phyloP scores from a whole-genome alignment of 2,113 vertebrate species.

The Manacus vitellinus region DNA sequence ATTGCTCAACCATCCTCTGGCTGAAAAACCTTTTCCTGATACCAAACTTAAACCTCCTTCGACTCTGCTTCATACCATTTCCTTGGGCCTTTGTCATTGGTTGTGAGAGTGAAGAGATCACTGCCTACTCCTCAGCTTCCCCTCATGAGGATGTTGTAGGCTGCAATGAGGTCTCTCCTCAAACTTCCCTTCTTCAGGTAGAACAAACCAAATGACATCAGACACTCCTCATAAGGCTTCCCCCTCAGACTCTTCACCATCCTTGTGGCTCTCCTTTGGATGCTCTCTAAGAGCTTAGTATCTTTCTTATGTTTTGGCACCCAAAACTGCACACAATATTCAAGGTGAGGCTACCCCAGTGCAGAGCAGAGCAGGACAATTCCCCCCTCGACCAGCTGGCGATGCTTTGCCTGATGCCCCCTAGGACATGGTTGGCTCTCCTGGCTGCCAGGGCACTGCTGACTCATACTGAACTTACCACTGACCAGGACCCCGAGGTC shows the following conservation, averaged over 20 bases:
- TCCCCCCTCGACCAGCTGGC: neutral
- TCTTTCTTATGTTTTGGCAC: neutral
- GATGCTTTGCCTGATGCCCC: neutral
- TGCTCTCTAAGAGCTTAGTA: neutral
- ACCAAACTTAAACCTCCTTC: neutral
- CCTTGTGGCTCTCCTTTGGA: neutral
- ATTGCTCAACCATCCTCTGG: neutral
- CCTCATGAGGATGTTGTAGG: neutral
- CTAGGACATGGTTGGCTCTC: neutral
- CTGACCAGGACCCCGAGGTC: neutral
- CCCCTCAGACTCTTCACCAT: neutral
- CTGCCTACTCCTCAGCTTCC: neutral
- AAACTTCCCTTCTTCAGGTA: neutral
- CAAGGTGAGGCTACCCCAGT: neutral
- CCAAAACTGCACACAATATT: neutral
- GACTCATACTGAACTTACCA: neutral
- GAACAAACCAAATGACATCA: neutral
- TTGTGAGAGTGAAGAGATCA: neutral
- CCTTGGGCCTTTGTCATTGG: neutral
- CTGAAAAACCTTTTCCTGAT: neutral
- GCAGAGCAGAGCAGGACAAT: neutral
- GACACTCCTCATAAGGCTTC: neutral
- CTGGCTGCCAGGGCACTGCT: neutral
- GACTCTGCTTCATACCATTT: neutral
- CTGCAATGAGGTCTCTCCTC: neutral